These are phyloP conservation scores for Epirrita christyi DNA, from an alignment of 2,888 invertebrate species.

Conservation along the genomic window DNA sequence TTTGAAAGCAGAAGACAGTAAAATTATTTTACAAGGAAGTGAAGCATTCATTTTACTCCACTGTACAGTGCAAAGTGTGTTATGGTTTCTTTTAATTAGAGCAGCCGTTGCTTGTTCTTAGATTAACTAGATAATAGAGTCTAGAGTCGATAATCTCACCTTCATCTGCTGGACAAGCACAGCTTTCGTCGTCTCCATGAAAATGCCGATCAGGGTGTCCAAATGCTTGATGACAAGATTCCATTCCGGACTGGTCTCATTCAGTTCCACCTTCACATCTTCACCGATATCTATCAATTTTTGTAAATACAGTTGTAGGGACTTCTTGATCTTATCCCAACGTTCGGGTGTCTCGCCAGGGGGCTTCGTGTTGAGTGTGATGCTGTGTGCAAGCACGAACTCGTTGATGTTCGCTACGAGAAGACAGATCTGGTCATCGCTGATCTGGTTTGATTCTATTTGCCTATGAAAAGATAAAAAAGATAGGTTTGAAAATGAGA, in stretches of 20 bases:
- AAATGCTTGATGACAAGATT: conserved; percentile 69
- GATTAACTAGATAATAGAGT: no score
- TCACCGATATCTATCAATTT: conserved; percentile 79
- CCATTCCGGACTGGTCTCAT: conserved; percentile 74
- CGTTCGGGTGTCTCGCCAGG: conserved; percentile 78
- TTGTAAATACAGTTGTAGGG: conserved; percentile 74
- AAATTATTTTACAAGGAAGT: no score
- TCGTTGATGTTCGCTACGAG: conserved; percentile 84
- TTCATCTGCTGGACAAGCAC: conserved; percentile 85
- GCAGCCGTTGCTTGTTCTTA: no score
- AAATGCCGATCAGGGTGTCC: conserved; percentile 81
- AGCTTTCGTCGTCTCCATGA: conserved; percentile 84
- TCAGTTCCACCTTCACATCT: conserved; percentile 77
- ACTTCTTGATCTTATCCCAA: conserved; percentile 80
- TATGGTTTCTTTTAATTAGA: no score
- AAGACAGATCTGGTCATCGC: conserved; percentile 76
- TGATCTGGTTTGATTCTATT: conserved; percentile 62
- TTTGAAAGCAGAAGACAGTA: no score
- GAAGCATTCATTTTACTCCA: no score
- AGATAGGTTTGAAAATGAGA: no score
- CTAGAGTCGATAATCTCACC: conserved; percentile 55
- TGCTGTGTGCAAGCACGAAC: conserved; percentile 83
- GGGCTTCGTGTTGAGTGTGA: conserved; percentile 76
- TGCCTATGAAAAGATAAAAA: conserved; percentile 52
- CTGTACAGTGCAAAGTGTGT: no score